Conservation (phyloP, 2,888 invertebrate genomes). For the Plebejus melissa region DNA sequence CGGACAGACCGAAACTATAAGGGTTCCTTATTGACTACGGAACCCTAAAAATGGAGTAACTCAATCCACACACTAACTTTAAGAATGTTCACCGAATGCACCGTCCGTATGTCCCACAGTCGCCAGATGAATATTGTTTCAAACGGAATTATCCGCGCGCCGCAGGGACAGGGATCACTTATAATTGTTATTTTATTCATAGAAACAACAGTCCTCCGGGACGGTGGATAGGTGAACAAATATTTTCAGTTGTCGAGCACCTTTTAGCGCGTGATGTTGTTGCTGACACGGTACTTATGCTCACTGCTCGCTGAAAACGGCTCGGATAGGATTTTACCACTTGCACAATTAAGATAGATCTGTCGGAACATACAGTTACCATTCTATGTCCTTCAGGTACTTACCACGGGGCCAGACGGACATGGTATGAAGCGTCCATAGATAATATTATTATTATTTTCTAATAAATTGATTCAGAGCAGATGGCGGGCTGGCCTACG, state of each 20-base stretch:
- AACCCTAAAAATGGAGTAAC: too few relatives aligned
- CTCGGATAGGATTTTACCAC: background rate
- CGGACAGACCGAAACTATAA: too few relatives aligned
- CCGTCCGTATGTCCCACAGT: slow-evolving; percentile 54
- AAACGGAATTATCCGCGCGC: slow-evolving; percentile 76
- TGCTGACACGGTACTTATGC: slow-evolving; percentile 38
- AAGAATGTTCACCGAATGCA: background rate
- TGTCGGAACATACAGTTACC: too few relatives aligned
- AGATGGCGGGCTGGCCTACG: too few relatives aligned
- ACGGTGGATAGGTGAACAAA: slow-evolving; percentile 68
- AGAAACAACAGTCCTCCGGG: slow-evolving; percentile 74
- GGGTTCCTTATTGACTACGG: too few relatives aligned
- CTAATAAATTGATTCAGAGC: too few relatives aligned
- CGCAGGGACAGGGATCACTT: slow-evolving; percentile 69
- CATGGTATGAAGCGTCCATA: too few relatives aligned
- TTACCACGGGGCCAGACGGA: too few relatives aligned
- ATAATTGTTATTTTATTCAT: slow-evolving; percentile 81
- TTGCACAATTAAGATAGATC: background rate
- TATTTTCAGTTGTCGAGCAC: slow-evolving; percentile 69
- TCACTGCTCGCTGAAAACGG: slow-evolving; percentile 21
- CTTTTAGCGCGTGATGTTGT: slow-evolving; percentile 58
- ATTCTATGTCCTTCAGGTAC: too few relatives aligned
- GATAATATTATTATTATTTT: too few relatives aligned
- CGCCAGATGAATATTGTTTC: slow-evolving; percentile 77
- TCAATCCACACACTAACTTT: background rate